phyloP scores from a whole-genome alignment of 2,888 invertebrate genomes.

The Galerucella calmariensis region DNA sequence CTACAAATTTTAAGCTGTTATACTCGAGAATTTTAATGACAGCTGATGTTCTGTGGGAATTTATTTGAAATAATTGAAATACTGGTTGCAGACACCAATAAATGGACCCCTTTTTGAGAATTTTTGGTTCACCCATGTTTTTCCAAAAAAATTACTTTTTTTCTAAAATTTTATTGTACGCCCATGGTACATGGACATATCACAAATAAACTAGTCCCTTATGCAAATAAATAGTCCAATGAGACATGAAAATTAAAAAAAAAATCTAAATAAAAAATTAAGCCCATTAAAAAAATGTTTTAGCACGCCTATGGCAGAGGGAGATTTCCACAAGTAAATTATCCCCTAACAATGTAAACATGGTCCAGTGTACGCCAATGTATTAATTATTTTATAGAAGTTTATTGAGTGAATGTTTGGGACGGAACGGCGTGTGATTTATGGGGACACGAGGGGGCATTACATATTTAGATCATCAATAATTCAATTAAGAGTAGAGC shows the following conservation, averaged over 20 bases:
- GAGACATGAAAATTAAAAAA: too few species aligned
- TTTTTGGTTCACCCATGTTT: background rate
- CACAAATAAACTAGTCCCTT: too few species aligned
- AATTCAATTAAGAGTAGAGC: slow-evolving; percentile 19
- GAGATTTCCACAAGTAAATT: background rate
- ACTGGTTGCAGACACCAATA: too few species aligned
- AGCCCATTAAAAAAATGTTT: too few species aligned
- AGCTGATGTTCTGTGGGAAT: background rate
- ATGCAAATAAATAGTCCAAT: too few species aligned
- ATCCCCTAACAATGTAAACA: background rate
- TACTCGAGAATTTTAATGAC: background rate
- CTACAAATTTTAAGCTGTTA: background rate
- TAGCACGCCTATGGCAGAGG: too few species aligned
- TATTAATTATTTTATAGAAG: background rate
- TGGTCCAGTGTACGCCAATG: background rate
- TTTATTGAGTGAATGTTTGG: background rate
- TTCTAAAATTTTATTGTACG: too few species aligned
- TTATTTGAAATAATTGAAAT: background rate
- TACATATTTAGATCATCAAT: slow-evolving; percentile 20
- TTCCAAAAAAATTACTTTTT: too few species aligned
- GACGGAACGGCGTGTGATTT: slow-evolving; percentile 9
- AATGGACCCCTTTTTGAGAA: background rate
- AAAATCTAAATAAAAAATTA: too few species aligned
- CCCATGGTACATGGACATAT: too few species aligned
- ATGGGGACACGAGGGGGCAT: slow-evolving; percentile 8